Percentiles rank a stretch among this genome's conserved stretches.
Conservation (phyloP, 2,888 invertebrate species). For the Tiliacea citrago region DNA sequence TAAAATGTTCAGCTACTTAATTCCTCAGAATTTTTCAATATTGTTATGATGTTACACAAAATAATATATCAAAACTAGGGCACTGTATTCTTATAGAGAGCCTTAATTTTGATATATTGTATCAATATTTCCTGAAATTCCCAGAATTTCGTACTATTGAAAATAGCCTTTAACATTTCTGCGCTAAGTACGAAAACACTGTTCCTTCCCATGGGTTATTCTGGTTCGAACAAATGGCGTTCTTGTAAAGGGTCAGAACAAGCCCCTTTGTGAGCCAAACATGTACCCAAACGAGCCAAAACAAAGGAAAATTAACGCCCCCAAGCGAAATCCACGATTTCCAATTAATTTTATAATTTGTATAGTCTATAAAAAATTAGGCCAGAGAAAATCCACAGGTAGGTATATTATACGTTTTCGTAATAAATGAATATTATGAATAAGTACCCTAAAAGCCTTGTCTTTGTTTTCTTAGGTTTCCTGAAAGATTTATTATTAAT, state of each 20-base stretch:
- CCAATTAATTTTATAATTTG: slow-evolving; percentile 68
- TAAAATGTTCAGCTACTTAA: neutral
- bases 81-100: too few species aligned
- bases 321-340: slow-evolving; percentile 46
- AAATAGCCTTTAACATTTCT: slow-evolving; percentile 27
- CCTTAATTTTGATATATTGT: too few species aligned
- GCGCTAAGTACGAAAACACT: slow-evolving; percentile 26
- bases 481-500: slow-evolving; percentile 9
- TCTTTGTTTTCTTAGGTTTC: slow-evolving; percentile 4
- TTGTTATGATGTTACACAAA: neutral
- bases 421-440: slow-evolving; percentile 5
- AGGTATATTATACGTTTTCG: slow-evolving; percentile 27
- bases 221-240: slow-evolving; percentile 53
- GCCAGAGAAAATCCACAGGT: slow-evolving; percentile 28
- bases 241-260: slow-evolving; percentile 57
- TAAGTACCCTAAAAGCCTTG: neutral
- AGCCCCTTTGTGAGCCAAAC: slow-evolving; percentile 58
- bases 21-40: neutral
- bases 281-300: slow-evolving; percentile 49
- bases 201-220: slow-evolving; percentile 9
- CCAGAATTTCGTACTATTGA: neutral
- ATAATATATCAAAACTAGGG: neutral
- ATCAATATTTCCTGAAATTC: neutral
- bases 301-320: slow-evolving; percentile 67
- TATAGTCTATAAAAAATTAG: slow-evolving; percentile 51